A percentile compares a stretch with the other conserved stretches of the same genome.
phyloP scores from a whole-genome alignment of 35 echinoderm and acorn worm genomes.

The Apostichopus japonicus region DNA sequence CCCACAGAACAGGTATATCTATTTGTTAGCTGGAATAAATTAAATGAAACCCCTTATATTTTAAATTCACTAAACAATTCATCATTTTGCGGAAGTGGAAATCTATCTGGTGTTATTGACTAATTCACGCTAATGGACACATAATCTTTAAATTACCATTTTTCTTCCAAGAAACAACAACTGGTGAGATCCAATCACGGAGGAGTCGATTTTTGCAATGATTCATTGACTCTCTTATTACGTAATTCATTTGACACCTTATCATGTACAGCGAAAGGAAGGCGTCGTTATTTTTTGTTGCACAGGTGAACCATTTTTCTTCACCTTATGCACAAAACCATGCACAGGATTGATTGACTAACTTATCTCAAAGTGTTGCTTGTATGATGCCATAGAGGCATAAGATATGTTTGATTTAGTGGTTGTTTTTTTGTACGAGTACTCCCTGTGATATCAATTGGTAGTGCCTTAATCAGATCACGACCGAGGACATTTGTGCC shows the following conservation, averaged over 20 bases:
- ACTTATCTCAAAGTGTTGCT: too few species aligned
- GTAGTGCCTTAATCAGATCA: not conserved
- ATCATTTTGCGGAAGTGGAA: constrained; percentile 62
- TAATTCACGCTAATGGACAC: constrained; percentile 50
- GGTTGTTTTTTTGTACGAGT: too few species aligned
- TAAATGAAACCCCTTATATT: not conserved
- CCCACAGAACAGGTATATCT: too few species aligned
- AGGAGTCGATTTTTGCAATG: constrained; percentile 51
- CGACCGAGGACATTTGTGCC: not conserved
- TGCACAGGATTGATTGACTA: too few species aligned
- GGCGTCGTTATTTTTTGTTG: not conserved
- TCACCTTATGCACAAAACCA: too few species aligned
- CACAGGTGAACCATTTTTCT: not conserved
- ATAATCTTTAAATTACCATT: constrained; percentile 52
- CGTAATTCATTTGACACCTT: constrained; percentile 20
- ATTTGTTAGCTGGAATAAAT: too few species aligned
- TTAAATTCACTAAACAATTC: constrained; percentile 33
- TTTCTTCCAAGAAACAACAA: constrained; percentile 50
- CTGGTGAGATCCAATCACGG: constrained; percentile 60
- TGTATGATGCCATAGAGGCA: too few species aligned
- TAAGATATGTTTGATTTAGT: too few species aligned
- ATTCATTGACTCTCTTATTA: not conserved
- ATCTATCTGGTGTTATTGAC: constrained; percentile 54
- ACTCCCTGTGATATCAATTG: not conserved
- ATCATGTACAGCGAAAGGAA: not conserved